Base-by-base conservation (phyloP, 2,797 vertebrate species). In the Perodicticus potto region DNA sequence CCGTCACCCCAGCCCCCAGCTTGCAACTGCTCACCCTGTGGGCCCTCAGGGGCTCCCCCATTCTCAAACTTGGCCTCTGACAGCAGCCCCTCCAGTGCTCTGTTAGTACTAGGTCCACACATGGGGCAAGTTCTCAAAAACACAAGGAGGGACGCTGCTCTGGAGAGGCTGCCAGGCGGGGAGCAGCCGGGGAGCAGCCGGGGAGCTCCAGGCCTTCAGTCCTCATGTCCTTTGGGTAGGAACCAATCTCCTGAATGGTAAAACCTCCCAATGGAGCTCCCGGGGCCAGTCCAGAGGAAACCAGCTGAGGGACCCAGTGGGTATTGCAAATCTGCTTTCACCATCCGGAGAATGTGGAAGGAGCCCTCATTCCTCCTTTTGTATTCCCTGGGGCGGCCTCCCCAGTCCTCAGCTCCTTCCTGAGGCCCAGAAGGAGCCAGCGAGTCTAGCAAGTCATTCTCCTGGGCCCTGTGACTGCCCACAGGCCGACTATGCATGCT, bases 21-120 rank as follows among this genome's bases (percentile, higher is more conserved):
- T 5, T 10, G 10, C 32, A 40, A 34, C n/a, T 45, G 17, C n/a
- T 83, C 34, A 29, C 29, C 45, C 17, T 2, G 0, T 8, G 23
- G 32, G 43, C 4, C 69, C 12, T 13, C 34, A 29, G 37, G 53
- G n/a, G 34, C 32, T 29, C 29, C 80, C 55, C 61, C 1, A n/a
- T 5, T 14, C 59, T 77, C 53, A 77, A 63, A 23, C 72, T 20
- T 65, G 34, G 78, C 34, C 43, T 4, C n/a, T 27, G 80, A 40
- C 6, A 11, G 69, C 55, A 65, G 20, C 37, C 77, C 16, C 7
- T 1, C n/a, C 2, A 1, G 1, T 4, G 3, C 29, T 83, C 61
- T 5, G 19, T 43, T 7, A 40, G 0, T 9, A 0, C 8, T 1
- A 23, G 65, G 34, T 9, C 65, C 49, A 43, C 1, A 5, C 9